Percentiles rank a stretch among this genome's conserved stretches.
Conservation (phyloP, 1,140 invertebrate genomes). For the Cydia strobilella region DNA sequence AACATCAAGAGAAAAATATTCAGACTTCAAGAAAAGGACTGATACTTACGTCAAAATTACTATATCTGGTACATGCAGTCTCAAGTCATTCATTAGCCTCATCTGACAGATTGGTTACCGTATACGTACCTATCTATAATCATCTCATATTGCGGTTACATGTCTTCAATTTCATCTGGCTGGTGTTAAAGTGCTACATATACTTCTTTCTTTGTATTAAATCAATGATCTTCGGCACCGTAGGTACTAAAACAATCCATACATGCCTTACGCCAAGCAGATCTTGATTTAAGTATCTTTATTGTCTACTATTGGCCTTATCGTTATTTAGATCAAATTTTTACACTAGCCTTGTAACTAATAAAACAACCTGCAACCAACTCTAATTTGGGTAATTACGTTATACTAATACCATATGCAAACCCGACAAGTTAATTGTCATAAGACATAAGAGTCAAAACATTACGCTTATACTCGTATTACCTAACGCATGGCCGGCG, state of each 20-base stretch:
- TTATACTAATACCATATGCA: not conserved
- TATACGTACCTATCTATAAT: no score
- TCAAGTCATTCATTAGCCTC: no score
- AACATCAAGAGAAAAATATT: no score
- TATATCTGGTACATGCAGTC: no score
- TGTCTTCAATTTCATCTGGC: no score
- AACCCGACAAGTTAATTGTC: not conserved
- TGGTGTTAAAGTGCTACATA: not conserved
- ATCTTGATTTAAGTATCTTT: not conserved
- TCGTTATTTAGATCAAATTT: not conserved
- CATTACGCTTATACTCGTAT: not conserved
- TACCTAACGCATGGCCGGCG: constrained; percentile 2
- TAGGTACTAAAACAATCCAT: not conserved
- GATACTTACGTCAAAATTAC: no score
- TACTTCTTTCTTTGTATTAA: not conserved
- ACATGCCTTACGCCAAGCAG: not conserved
- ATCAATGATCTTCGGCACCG: not conserved
- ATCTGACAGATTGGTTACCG: no score
- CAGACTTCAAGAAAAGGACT: no score
- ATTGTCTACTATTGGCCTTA: not conserved
- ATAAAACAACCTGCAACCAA: not conserved
- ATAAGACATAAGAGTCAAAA: no score
- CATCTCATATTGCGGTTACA: no score
- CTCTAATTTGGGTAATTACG: not conserved
- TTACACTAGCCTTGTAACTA: not conserved